Evolutionary conservation across 2,888 invertebrate genomes (phyloP), one percentile per base, ranked within the genome.

Genomic region (Ochlodes sylvanus): DNA sequence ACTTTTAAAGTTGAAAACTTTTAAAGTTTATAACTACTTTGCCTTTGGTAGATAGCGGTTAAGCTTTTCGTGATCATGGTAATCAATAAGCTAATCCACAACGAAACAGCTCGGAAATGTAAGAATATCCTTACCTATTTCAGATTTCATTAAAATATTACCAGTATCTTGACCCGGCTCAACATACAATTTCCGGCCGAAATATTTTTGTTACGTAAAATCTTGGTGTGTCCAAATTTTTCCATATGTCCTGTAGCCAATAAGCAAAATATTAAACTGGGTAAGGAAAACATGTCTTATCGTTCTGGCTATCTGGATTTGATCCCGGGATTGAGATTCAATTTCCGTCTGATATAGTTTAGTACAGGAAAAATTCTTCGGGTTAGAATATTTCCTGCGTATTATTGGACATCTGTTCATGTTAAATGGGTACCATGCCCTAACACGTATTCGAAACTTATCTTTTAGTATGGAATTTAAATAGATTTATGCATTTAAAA

Each of bases 301-400:
- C 47, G 34, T 32, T 1, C 42, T 41, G 55, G 7, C 56, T 44
- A 56, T 47, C 63, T 56, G 56, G 44, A 56, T 47, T 15, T 19
- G 56, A 64, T 64, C 15, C 56, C 63, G 63, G 63, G 52, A 44
- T 56, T 34, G 44, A 56, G 56, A 47, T 56, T 64, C 63, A 64
- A 64, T 64, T 64, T 64, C 56, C 63, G 44, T 14, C 19, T 44
- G 17, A 56, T 47, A 44, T 54, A 47, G 47, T 63, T 55, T 64
- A 56, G 44, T 55, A 14, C 12, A 55, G 42, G 55, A 15, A 56
- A 55, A 44, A 64, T 56, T 21, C 32, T 14, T n/a, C 21, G 12
- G 15, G 38, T 47, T 7, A 27, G 19, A 7, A 15, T 42, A 63
- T 41, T 61, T 62, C n/a, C 52, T n/a, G 19, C 52, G 14, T 15